Evolutionary conservation across 2,113 vertebrate species (phyloP).

Genomic region (Dicerorhinus sumatrensis): DNA sequence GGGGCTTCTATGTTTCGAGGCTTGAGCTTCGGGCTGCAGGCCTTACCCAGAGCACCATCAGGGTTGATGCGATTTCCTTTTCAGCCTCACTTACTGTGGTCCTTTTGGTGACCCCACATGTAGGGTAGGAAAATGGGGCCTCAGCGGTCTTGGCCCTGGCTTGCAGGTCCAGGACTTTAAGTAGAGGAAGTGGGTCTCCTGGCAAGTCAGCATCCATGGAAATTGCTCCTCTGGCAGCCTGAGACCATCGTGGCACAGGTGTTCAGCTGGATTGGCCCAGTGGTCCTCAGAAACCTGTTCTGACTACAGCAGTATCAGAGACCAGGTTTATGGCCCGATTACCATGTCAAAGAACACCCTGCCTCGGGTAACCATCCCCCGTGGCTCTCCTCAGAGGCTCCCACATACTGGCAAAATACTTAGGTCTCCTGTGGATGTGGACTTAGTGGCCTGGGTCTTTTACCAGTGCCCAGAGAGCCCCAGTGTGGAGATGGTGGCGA

Average conservation of each 20-base stretch:
- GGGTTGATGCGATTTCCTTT: background rate
- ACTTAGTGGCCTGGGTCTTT: background rate
- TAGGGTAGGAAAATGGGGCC: background rate
- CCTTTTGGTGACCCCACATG: background rate
- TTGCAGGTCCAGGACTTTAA: background rate
- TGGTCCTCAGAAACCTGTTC: background rate
- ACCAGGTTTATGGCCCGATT: background rate
- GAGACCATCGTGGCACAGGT: background rate
- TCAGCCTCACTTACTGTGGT: background rate
- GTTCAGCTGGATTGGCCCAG: background rate
- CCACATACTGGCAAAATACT: background rate
- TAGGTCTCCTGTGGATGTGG: background rate
- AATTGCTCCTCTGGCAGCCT: background rate
- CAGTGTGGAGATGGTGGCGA: background rate
- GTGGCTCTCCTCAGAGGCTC: background rate
- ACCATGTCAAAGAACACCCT: background rate
- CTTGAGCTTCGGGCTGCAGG: background rate
- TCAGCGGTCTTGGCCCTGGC: background rate
- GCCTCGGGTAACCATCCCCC: background rate
- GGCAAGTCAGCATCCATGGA: background rate
- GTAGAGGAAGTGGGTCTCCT: background rate
- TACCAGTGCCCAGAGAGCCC: too few species aligned
- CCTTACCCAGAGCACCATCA: background rate
- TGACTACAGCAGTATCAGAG: accelerated
- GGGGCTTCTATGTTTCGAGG: background rate